A percentile compares a stretch with the other conserved stretches of the same genome.
phyloP scores from a whole-genome alignment of 2,888 invertebrate species.

The Atethmia centrago region DNA sequence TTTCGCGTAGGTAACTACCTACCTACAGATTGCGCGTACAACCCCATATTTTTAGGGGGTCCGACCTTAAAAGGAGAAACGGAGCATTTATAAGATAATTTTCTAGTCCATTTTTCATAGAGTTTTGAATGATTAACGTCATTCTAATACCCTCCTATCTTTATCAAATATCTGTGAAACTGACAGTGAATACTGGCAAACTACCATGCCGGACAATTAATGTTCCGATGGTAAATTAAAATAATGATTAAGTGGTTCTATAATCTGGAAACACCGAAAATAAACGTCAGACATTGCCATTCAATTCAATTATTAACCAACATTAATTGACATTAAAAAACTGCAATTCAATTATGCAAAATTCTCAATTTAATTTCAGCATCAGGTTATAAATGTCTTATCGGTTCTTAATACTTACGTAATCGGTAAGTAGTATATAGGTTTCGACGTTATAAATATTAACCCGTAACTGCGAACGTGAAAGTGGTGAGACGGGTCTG shows the following conservation, averaged over 20 bases:
- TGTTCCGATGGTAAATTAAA: slow-evolving; percentile 6
- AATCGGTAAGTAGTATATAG: slow-evolving; percentile 51
- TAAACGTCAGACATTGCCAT: neutral
- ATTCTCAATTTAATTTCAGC: slow-evolving; percentile 25
- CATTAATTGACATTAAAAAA: slow-evolving; percentile 26
- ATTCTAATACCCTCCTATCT: neutral
- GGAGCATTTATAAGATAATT: no score
- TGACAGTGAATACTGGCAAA: slow-evolving; percentile 15
- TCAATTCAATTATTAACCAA: slow-evolving; percentile 18
- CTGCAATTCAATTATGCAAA: slow-evolving; percentile 32
- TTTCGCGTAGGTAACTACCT: neutral
- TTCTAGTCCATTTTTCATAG: neutral
- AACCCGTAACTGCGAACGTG: slow-evolving; percentile 56
- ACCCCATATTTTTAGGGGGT: neutral
- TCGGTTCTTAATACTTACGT: slow-evolving; percentile 24
- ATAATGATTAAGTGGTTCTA: neutral
- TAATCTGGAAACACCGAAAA: slow-evolving; percentile 1
- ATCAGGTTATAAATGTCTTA: slow-evolving; percentile 24
- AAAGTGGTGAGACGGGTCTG: slow-evolving; percentile 60
- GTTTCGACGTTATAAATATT: slow-evolving; percentile 40
- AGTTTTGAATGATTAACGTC: slow-evolving; percentile 1
- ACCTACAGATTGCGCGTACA: neutral
- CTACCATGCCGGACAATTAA: neutral
- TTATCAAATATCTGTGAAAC: slow-evolving; percentile 18
- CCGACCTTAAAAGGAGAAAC: no score